Evolutionary conservation across 2,888 invertebrate genomes (phyloP).

Genomic region (Vanessa cardui): DNA sequence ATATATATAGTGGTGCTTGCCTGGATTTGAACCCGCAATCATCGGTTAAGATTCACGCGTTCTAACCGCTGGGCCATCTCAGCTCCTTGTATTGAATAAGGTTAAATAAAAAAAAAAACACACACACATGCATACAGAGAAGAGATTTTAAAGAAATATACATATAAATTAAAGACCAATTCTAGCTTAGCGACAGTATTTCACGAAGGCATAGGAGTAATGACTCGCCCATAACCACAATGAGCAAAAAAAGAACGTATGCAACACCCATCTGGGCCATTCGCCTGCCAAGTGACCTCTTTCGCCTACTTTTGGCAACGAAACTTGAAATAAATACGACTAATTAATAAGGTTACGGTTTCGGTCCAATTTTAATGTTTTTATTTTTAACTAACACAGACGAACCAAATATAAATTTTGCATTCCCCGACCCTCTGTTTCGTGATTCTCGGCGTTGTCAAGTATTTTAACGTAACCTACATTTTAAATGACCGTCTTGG

Average conservation of each 20-base stretch:
- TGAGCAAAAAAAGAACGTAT: constrained; percentile 22
- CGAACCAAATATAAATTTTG: constrained; percentile 5
- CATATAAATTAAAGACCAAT: constrained; percentile 12
- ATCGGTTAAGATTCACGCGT: too few species aligned
- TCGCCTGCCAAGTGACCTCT: constrained; percentile 40
- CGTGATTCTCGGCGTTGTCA: not conserved
- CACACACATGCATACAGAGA: too few species aligned
- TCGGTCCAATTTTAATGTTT: constrained; percentile 26
- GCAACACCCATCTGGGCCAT: constrained; percentile 31
- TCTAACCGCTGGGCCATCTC: too few species aligned
- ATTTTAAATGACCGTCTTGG: constrained; percentile 13
- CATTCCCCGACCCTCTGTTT: not conserved
- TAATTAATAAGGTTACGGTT: constrained; percentile 39
- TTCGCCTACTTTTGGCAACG: constrained; percentile 40
- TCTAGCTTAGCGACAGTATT: constrained; percentile 20
- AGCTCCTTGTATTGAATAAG: too few species aligned
- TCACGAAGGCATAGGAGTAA: constrained; percentile 16
- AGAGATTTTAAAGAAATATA: too few species aligned
- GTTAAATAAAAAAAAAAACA: too few species aligned
- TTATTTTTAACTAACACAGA: not conserved
- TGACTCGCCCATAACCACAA: constrained; percentile 22
- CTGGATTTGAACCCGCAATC: too few species aligned
- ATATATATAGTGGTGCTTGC: too few species aligned
- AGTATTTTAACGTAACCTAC: constrained; percentile 30
- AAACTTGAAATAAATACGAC: constrained; percentile 38